Base-by-base conservation (phyloP, 2,113 vertebrate genomes). In the Eudyptes chrysolophus region DNA sequence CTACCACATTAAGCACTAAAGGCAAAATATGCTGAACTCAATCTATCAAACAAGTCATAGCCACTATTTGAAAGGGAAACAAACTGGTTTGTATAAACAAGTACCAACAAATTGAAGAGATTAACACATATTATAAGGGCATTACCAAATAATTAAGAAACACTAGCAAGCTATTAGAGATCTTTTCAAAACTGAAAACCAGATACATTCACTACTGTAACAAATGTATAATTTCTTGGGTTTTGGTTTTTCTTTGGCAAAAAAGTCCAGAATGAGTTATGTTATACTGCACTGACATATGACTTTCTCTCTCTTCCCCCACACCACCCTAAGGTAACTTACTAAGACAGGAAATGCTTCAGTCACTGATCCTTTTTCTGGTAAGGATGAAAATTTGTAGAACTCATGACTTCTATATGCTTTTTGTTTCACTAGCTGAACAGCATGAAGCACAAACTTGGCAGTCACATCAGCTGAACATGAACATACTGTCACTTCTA, bases 341-440 rank as follows among this genome's bases (percentile, higher is more conserved):
- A 99, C 99, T 97, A 99, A 98, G 83, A 99, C 99, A 62, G 99
- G 99, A 97, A 99, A 99, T 13, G 99, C 99, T 97, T 99, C 99
- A 4, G 98, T 99, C 52, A 99, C 95, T 4, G 99, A 99, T 94
- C 99, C 99, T 97, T 98, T 99, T 96, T 99, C 99, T 92, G 99
- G 98, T 72, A 99, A 98, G 12, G 99, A 99, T 55, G 98, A 99
- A 96, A 99, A 99, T 97, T 99, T 99, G 97, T 99, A 99, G 98
- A 99, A 99, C 61, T 99, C 99, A 34, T 99, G 99, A 55, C 99
- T 99, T 97, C 99, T 98, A 92, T 99, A 99, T 0, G 99, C 99
- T 94, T 98, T 99, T 94, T 99, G 99, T 94, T 99, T 99, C 92
- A 99, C 99, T 49, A 99, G 97, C 84, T 99, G 99, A 80, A 99